Base-by-base conservation (phyloP, 2,113 vertebrate genomes). In the Lagopus muta region DNA sequence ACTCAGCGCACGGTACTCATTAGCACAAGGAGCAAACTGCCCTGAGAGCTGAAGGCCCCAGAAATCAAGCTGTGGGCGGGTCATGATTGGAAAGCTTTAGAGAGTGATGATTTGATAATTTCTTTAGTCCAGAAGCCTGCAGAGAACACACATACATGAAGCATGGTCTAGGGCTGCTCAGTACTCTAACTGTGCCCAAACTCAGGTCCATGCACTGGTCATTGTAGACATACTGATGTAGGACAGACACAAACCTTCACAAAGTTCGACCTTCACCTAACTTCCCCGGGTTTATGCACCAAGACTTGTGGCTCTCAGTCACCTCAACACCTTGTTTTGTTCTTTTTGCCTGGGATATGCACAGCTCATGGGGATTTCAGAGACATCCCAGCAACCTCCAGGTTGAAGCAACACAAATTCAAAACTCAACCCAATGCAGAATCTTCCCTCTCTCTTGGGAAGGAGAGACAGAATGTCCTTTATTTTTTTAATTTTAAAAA, bases 31-130 rank as follows among this genome's bases (percentile, higher is more conserved):
- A 96, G 92, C 86, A 83, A 94, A 92, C 66, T 75, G 88, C 91
- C 88, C 19, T n/a, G 61, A 95, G 95, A 95, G 91, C 91, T 90
- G 65, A 92, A 88, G 76, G 76, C 76, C 88, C 69, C 94, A 94
- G 89, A 94, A 97, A 94, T 88, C 79, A 96, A 95, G 57, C 86
- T 95, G 90, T 92, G 95, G 96, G 93, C 1, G 70, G 86, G 77
- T 90, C 93, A 76, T 16, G 90, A 96, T 71, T 93, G 92, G 90
- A 93, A 96, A 92, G 76, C 92, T 95, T 96, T 96, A 93, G 62
- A 86, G 82, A 91, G 95, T 96, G 95, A 91, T 94, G 96, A 95
- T 76, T 94, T 94, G 95, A 94, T 95, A 95, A 96, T 92, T 88
- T 86, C 80, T 74, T 66, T 52, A 52, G 95, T 88, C 92, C 95